Base-by-base conservation (phyloP, 2,888 invertebrate genomes). In the Cotesia congregata region DNA sequence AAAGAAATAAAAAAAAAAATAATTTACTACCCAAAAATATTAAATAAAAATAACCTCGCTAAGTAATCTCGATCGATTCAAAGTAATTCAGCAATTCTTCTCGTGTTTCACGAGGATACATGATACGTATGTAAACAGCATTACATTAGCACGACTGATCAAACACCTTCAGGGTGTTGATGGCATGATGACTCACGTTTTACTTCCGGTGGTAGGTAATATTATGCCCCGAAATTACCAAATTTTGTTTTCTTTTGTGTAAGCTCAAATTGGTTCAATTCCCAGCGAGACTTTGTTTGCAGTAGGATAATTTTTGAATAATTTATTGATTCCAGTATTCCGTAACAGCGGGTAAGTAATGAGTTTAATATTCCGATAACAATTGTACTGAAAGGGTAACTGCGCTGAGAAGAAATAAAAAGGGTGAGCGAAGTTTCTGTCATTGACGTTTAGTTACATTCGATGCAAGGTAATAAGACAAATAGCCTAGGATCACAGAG, bases 381-480 rank as follows among this genome's bases (percentile, higher is more conserved):
- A 50, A 50, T 12, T 50, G 7, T 50, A 50, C 50, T 50, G 65
- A 30, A 65, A 65, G 38, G 65, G 65, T 39, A 6, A 50, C 39
- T 6, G 20, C 15, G 0, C 30, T 64, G 17, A 38, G 41, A n/a
- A 15, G 17, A 40, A 7, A n/a, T 38, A 40, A 69, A 59, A 9
- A 70, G 70, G 17, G 71, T 74, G 77, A 79, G 80, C 80, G 80
- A 12, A 80, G 80, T 80, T 82, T 72, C 74, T 81, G 83, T 84
- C 85, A 84, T 85, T 84, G 86, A 86, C 86, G 85, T 84, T 83
- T 82, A 81, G 83, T 86, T 85, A 86, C 83, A 86, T 86, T 86
- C 83, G 85, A 84, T n/a, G 64, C 40, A 17, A 84, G 85, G 83
- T 86, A 86, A 86, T 84, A 85, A 86, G 87, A 87, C 87, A 86